A percentile compares a stretch with the other conserved stretches of the same genome.
phyloP scores from a whole-genome alignment of 2,888 invertebrate genomes.

The Laothoe populi region DNA sequence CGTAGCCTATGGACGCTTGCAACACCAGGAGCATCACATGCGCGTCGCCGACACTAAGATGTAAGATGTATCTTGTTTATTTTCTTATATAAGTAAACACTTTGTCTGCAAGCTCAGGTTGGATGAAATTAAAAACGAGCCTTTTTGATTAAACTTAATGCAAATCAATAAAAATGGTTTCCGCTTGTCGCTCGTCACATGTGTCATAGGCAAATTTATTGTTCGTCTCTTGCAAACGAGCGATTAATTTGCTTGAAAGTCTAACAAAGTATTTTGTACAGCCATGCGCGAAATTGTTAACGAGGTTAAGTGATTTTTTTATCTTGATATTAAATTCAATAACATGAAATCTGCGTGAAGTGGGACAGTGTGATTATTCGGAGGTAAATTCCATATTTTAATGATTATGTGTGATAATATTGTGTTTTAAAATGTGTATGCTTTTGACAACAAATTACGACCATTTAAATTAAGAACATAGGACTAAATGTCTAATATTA shows the following conservation, averaged over 20 bases:
- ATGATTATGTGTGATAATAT: neutral
- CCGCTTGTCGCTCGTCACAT: neutral
- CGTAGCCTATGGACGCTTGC: too few relatives aligned
- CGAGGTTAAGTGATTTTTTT: slow-evolving; percentile 16
- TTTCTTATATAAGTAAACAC: too few relatives aligned
- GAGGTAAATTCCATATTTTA: neutral
- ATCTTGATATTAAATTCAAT: neutral
- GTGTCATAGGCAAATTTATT: slow-evolving; percentile 29
- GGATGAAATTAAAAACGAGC: too few relatives aligned
- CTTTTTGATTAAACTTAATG: neutral
- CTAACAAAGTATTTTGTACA: slow-evolving; percentile 62
- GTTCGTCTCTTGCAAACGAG: slow-evolving; percentile 51
- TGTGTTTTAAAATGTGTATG: neutral
- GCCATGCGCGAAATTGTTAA: slow-evolving; percentile 46
- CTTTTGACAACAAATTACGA: neutral
- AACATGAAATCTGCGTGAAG: neutral
- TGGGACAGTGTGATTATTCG: neutral
- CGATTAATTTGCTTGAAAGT: slow-evolving; percentile 68
- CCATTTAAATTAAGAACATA: neutral
- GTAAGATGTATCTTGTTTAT: too few relatives aligned
- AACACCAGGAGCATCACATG: too few relatives aligned
- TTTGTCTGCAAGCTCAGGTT: too few relatives aligned
- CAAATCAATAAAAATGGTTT: neutral
- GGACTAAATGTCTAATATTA: neutral
- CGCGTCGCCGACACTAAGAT: too few relatives aligned